Evolutionary conservation across 2,888 invertebrate species (phyloP), one percentile per base, ranked within the genome.

Genomic region (Aphelenchoides bicaudatus): DNA sequence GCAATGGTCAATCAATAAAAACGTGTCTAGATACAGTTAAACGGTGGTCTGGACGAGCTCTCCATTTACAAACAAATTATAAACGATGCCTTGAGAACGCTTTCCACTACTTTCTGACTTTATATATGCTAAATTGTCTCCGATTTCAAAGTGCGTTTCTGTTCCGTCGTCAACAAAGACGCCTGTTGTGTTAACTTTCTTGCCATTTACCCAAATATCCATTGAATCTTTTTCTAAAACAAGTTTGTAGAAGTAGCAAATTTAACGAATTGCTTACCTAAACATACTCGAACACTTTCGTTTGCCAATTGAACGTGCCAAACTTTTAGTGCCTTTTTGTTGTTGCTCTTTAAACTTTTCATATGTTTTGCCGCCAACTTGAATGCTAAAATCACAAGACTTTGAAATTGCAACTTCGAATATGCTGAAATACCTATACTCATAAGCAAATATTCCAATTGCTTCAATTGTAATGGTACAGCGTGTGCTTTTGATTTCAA

Each of bases 101-200:
- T 84, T 84, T 2, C 85, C 84, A 63, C 84, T 84, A 58, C 84
- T 83, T 1, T 82, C 79, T 1, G 85, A 84, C 72, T 82, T 82
- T 38, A 87, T 85, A 58, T 81, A 82, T 19, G 37, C 52, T 10
- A 51, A 37, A 81, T 59, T 57, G 39, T 52, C 49, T 3, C 82
- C 84, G 8, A 88, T 79, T 48, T 83, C 80, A 79, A 91, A 91
- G 66, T 85, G 85, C 51, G 89, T 90, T 80, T 89, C 88, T 0
- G 89, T 89, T 21, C 91, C 91, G 52, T 86, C 86, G 66, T 89
- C 88, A 6, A 87, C 86, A 78, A 91, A 91, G 73, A 87, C 87
- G 51, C 86, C 87, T 87, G 89, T 74, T 39, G 13, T 21, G 10
- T 43, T 27, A 16, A 56, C 52, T 10, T 38, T 21, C 80, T 75